Conservation (phyloP, 2,888 invertebrate species). For the Mythimna albipuncta region DNA sequence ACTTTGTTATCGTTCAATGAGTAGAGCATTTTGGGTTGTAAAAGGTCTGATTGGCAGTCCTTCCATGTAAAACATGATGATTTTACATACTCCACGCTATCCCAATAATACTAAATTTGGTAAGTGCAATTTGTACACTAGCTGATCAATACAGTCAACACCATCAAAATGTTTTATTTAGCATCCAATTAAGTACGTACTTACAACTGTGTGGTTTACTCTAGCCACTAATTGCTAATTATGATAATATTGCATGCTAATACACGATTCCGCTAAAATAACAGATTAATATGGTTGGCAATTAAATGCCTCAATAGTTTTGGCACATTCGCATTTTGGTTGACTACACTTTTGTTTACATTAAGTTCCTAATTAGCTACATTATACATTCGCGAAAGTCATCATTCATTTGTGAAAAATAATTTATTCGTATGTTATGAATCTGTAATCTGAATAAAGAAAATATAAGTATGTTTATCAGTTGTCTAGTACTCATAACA, state of each 20-base stretch:
- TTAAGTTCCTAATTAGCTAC: too few relatives aligned
- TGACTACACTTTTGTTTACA: neutral
- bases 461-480: too few relatives aligned
- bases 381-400: too few relatives aligned
- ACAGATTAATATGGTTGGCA: neutral
- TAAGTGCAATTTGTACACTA: neutral
- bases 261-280: neutral
- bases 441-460: too few relatives aligned
- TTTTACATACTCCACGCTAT: neutral
- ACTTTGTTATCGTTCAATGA: too few relatives aligned
- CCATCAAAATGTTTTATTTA: constrained; percentile 3
- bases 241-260: constrained; percentile 4
- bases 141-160: neutral
- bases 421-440: too few relatives aligned
- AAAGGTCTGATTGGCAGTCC: too few relatives aligned
- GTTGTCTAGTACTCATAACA: too few relatives aligned
- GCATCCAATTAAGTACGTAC: neutral
- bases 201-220: neutral
- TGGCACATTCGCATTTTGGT: neutral
- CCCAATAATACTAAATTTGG: neutral
- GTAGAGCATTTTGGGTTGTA: too few relatives aligned
- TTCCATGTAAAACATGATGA: too few relatives aligned
- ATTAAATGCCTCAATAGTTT: neutral
- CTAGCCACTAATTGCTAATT: constrained; percentile 9
- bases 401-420: too few relatives aligned